These are phyloP conservation scores for Perca fluviatilis DNA, from an alignment of 2,113 vertebrate genomes.

Conservation along the genomic window DNA sequence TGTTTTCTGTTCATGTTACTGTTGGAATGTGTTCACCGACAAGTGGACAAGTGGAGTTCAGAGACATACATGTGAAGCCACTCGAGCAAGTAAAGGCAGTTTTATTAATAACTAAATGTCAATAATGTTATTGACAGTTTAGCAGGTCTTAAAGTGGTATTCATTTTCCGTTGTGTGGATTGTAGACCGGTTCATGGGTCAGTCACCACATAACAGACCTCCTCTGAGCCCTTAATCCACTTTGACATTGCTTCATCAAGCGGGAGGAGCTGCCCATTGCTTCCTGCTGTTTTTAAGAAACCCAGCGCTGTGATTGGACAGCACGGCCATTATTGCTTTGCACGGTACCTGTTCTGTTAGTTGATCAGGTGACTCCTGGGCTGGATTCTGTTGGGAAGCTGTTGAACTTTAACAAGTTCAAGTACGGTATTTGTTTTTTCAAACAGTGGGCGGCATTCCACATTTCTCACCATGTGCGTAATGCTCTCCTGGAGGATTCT, in stretches of 20 bases:
- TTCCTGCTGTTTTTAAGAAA: conserved; percentile 48
- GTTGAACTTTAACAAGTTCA: conserved; percentile 64
- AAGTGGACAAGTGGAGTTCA: neutral
- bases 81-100: neutral
- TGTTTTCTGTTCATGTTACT: neutral
- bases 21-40: neutral
- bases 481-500: conserved; percentile 69
- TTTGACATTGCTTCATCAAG: conserved; percentile 54
- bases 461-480: conserved; percentile 67
- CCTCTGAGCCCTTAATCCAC: conserved; percentile 71
- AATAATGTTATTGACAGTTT: neutral
- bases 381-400: conserved; percentile 26
- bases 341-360: conserved; percentile 22
- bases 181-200: conserved; percentile 52
- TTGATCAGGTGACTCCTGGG: conserved; percentile 45
- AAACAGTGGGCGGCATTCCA: conserved; percentile 53
- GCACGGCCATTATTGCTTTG: conserved; percentile 22
- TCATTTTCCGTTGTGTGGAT: neutral
- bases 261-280: conserved; percentile 21
- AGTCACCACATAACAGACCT: conserved; percentile 65
- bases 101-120: neutral
- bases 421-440: conserved; percentile 61
- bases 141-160: neutral
- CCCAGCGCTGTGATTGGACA: conserved; percentile 17
- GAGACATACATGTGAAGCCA: neutral